phyloP scores from a whole-genome alignment of 2,888 invertebrate genomes.

The Oxycera nigricornis region DNA sequence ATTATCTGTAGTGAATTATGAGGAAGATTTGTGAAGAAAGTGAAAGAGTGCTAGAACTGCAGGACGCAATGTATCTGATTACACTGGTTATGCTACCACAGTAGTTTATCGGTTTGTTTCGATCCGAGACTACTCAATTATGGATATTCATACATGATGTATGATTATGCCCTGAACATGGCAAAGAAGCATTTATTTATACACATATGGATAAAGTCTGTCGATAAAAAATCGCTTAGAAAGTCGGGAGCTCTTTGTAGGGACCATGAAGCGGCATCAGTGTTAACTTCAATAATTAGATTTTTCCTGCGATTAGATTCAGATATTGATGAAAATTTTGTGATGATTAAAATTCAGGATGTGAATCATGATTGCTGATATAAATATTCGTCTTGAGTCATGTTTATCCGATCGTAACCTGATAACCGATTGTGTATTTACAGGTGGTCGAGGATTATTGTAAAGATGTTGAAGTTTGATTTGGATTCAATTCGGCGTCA shows the following conservation, averaged over 20 bases:
- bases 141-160: not conserved
- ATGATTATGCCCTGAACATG: not conserved
- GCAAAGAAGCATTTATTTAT: not conserved
- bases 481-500: too few relatives aligned
- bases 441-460: too few relatives aligned
- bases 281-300: not conserved
- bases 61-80: not conserved
- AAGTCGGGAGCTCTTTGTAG: not conserved
- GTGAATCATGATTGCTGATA: not conserved
- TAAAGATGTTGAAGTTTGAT: too few relatives aligned
- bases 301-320: not conserved
- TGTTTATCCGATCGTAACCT: too few relatives aligned
- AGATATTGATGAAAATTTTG: not conserved
- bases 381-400: too few relatives aligned
- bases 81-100: not conserved
- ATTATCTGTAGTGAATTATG: not conserved
- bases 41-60: not conserved
- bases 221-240: not conserved
- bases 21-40: constrained; percentile 6
- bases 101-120: not conserved
- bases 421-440: too few relatives aligned
- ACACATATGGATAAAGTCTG: not conserved
- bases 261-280: not conserved
- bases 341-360: not conserved
- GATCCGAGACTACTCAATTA: not conserved